Evolutionary conservation across 2,888 invertebrate species (phyloP), one percentile per base, ranked within the genome.

Genomic region (Meloe dianella): DNA sequence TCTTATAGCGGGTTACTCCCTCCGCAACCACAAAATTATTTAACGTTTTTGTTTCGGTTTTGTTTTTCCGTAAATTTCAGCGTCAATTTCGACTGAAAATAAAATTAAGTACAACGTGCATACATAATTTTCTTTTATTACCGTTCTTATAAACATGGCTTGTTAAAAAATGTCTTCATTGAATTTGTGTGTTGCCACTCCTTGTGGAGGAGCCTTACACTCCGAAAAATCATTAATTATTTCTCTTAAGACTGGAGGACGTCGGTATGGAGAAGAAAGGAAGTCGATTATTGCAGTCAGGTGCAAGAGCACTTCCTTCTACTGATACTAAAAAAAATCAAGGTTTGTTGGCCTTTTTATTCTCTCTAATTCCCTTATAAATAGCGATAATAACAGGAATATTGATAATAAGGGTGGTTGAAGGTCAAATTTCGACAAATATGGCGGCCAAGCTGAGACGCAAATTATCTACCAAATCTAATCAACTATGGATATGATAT

Each of bases 231-330:
- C 10, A 81, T 79, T 82, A 47, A 20, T 35, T 54, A 66, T 64
- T 70, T 71, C 69, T 22, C 12, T 68, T 66, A 77, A 79, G 75
- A 71, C 77, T 80, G 79, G 79, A 81, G 73, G 79, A 79, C 70
- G 86, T 84, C 85, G 85, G 85, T 75, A 92, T 92, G 93, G 92
- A 92, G 86, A 92, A 92, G 85, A 93, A 92, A 86, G 87, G 89
- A 83, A 87, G 88, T 85, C 89, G 89, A 85, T 86, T 88, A 81
- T 85, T 87, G 83, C 89, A 90, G 85, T 86, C 88, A 85, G 89
- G 89, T 83, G 85, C 89, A 85, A 92, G 91, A 88, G 89, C 89
- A 81, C 66, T 64, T 51, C 83, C 86, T 75, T 86, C 87, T 86
- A 86, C 89, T 92, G 93, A 94, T 85, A 86, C 88, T 79, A 92